Conservation (phyloP, 2,797 vertebrate genomes). For the Coranthus polyacanthus region DNA sequence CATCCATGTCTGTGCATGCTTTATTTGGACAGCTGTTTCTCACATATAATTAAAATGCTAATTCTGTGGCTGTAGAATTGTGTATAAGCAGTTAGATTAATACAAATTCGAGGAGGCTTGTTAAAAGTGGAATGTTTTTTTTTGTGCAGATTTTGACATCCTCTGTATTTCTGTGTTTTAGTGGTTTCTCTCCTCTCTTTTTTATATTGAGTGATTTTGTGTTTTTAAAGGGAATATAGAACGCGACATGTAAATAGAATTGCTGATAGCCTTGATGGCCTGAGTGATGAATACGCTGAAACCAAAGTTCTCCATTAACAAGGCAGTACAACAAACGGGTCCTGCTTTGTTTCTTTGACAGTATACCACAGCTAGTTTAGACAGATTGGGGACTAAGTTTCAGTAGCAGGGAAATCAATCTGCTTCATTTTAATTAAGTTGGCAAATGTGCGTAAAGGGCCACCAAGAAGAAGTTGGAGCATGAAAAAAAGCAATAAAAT, state of each 20-base stretch:
- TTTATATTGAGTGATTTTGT: constrained; percentile 41
- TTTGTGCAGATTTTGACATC: background rate
- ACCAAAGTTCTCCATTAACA: constrained; percentile 57
- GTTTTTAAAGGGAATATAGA: constrained; percentile 25
- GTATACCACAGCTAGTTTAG: constrained; percentile 46
- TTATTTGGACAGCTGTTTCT: constrained; percentile 52
- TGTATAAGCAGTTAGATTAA: constrained; percentile 50
- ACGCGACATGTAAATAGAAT: constrained; percentile 39
- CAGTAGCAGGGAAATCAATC: constrained; percentile 55
- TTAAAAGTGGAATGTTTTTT: constrained; percentile 29
- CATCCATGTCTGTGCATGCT: constrained; percentile 14
- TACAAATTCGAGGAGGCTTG: constrained; percentile 9
- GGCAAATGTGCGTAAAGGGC: constrained; percentile 56
- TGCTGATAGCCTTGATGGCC: constrained; percentile 45
- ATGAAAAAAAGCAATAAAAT: constrained; percentile 28
- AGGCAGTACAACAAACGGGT: constrained; percentile 44
- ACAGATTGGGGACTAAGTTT: constrained; percentile 58
- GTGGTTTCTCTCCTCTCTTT: constrained; percentile 24
- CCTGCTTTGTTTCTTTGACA: constrained; percentile 50
- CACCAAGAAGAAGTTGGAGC: constrained; percentile 26
- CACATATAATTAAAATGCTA: constrained; percentile 47
- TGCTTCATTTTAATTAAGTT: constrained; percentile 66
- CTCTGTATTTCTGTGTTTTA: constrained; percentile 10
- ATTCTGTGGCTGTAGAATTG: constrained; percentile 20
- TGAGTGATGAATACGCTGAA: constrained; percentile 45